Conservation (phyloP, 2,888 invertebrate species). For the Drosophila kanekoi region DNA sequence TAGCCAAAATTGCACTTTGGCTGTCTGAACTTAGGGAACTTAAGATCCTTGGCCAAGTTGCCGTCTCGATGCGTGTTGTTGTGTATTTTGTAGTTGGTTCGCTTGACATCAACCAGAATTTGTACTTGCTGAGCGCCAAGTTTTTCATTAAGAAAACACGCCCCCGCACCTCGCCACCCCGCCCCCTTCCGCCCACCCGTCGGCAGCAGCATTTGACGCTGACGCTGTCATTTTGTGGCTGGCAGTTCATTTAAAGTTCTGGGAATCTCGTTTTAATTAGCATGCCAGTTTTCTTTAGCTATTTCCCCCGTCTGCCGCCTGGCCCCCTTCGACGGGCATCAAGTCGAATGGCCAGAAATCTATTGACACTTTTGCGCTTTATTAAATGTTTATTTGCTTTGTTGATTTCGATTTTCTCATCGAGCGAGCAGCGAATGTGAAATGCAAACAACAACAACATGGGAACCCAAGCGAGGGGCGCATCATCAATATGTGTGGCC, state of each 20-base stretch:
- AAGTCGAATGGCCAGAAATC: constrained; percentile 56
- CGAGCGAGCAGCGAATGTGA: constrained; percentile 73
- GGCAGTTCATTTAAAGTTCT: constrained; percentile 77
- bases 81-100: constrained; percentile 42
- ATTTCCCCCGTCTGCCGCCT: neutral
- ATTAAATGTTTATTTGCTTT: constrained; percentile 79
- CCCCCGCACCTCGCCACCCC: constrained; percentile 3
- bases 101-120: constrained; percentile 57
- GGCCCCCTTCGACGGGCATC: accelerated
- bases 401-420: constrained; percentile 77
- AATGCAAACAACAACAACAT: constrained; percentile 65
- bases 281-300: constrained; percentile 38
- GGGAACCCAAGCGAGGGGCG: constrained; percentile 13
- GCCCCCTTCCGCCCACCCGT: neutral
- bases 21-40: constrained; percentile 38
- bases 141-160: constrained; percentile 62
- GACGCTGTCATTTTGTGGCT: constrained; percentile 57
- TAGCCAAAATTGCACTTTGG: constrained; percentile 48
- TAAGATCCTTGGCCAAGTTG: constrained; percentile 53
- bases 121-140: constrained; percentile 54
- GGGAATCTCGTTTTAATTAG: constrained; percentile 70
- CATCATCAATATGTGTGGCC: constrained; percentile 23
- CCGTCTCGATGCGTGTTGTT: constrained; percentile 48
- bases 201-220: constrained; percentile 32
- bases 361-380: constrained; percentile 75